Base-by-base conservation (phyloP, 2,113 vertebrate genomes). In the Halcyon senegalensis region DNA sequence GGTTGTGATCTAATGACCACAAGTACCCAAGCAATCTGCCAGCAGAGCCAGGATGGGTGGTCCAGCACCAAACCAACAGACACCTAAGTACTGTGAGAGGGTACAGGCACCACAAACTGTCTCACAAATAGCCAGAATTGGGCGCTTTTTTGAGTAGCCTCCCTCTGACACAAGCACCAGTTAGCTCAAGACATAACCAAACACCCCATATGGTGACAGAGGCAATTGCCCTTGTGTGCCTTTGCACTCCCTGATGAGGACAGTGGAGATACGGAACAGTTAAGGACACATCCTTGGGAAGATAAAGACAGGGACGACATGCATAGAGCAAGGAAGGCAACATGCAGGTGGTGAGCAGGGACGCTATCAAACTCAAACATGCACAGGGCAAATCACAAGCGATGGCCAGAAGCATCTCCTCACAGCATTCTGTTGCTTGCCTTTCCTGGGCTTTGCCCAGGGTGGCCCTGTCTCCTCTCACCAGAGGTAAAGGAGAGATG, bases 181-280 rank as follows among this genome's bases (percentile, higher is more conserved):
- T 55, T 62, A 63, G 21, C 16, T 48, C 20, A 39, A 58, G 7
- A 20, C 33, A 24, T n/a, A 39, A 37, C 16, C 53, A 30, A 33
- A n/a, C 8, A 20, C 3, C 21, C 77, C 3, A 18, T 18, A n/a
- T 3, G 6, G 19, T 16, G 35, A n/a, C 0, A 25, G 63, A n/a
- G 4, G 5, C 2, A 10, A 6, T 27, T 11, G 43, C 4, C 7
- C 1, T 37, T 27, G 4, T 2, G 16, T 27, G 13, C 28, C 4
- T 53, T 10, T 30, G 53, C 30, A 8, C 19, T 89, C 60, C 8
- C 3, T 7, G 23, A 4, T 15, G 2, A 35, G 28, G 33, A 18
- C 10, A n/a, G 25, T 30, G 50, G 24, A 56, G 44, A 59, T 7
- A 68, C 7, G 58, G 76, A 86, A n/a, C 8, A 1, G 3, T n/a